Base-by-base conservation (phyloP, 2,888 invertebrate genomes). In the Stenurella melanura region DNA sequence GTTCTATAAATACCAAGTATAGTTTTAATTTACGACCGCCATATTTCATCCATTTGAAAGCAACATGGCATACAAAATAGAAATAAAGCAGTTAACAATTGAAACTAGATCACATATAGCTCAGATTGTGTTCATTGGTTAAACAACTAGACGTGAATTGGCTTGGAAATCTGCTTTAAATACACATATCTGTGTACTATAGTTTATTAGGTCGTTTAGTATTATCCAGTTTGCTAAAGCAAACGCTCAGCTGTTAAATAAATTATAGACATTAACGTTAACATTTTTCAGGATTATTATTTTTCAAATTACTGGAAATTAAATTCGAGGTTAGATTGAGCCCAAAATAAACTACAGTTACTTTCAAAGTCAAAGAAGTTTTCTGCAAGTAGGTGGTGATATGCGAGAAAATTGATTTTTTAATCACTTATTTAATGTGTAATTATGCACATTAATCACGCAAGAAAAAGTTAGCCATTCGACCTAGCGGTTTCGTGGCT, bases 61-160 rank as follows among this genome's bases (percentile, higher is more conserved):
- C 74, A 56, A 69, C 74, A 74, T 69, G 69, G 74, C 74, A 69
- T 74, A 74, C 74, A 63, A 69, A 74, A 74, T 54, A 74, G 60
- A 74, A 68, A 74, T 74, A 61, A 56, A 69, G 64, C 63, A 69
- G 69, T 74, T 74, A 74, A 74, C 74, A 74, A 54, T 74, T 60
- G 74, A 70, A 74, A 69, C 69, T 74, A 64, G 69, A 68, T 68
- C 74, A 67, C 68, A 68, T 74, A 74, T 68, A 17, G 34, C 74
- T 50, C 19, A 67, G 38, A 38, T 61, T 74, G 38, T 38, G 60
- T 58, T 74, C 58, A 57, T 74, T 74, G 69, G 38, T 74, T 30
- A 17, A 60, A 56, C 74, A 68, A 61, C 50, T 61, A 21, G 42
- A 30, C 54, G 17, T 26, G 54, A 50, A 50, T 21, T 18, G 50